Conservation (phyloP, 2,113 vertebrate species). For the Misgurnus anguillicaudatus region DNA sequence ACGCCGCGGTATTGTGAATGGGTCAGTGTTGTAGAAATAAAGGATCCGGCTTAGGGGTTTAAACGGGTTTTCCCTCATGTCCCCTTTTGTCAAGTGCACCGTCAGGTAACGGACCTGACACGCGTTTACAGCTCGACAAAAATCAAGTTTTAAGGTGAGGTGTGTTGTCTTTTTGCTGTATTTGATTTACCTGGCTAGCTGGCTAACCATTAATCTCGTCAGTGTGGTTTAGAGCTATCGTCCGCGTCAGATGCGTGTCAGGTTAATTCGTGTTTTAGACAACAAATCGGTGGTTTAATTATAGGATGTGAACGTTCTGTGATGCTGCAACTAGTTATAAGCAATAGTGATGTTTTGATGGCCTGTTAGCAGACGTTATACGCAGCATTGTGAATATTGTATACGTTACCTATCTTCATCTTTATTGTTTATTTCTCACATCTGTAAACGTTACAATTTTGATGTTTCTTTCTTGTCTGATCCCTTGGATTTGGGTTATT, state of each 20-base stretch:
- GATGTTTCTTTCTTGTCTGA: not conserved
- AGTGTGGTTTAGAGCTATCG: not conserved
- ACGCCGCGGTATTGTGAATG: conserved; percentile 31
- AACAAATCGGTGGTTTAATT: not conserved
- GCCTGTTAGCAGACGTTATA: not conserved
- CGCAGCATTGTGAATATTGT: not conserved
- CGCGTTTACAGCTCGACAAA: not conserved
- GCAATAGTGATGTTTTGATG: not conserved
- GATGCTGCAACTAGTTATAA: not conserved
- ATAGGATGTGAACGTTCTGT: not conserved
- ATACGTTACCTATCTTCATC: too few species aligned
- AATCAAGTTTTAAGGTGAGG: not conserved
- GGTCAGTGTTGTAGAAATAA: not conserved
- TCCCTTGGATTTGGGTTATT: not conserved
- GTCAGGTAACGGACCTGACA: not conserved
- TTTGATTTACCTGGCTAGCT: not conserved
- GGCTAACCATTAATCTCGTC: conserved; percentile 10
- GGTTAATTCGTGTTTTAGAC: not conserved
- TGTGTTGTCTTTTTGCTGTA: not conserved
- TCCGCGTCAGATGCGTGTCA: not conserved
- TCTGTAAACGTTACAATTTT: too few species aligned
- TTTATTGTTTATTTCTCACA: too few species aligned
- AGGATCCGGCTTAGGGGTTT: not conserved
- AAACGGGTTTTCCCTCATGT: not conserved
- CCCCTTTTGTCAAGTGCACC: not conserved